These are phyloP conservation scores for Xiphorhynchus elegans DNA, from an alignment of 2,113 vertebrate species.

Conservation along the genomic window DNA sequence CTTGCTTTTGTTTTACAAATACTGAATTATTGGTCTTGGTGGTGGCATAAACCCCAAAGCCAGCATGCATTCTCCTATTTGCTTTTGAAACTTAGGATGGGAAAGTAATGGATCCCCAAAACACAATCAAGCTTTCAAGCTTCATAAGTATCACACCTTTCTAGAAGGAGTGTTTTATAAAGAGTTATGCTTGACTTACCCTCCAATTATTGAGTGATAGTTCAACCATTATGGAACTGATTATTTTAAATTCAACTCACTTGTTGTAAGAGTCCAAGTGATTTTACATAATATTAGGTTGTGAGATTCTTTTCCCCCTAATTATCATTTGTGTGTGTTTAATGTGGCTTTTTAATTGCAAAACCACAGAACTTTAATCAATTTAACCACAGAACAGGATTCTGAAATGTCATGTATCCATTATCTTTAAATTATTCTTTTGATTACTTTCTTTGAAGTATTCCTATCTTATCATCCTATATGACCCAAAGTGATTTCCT, in stretches of 20 bases:
- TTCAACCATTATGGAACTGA: background rate
- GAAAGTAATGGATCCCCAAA: background rate
- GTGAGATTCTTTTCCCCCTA: background rate
- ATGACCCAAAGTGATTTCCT: background rate
- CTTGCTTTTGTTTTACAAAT: background rate
- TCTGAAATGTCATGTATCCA: background rate
- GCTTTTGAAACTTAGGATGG: background rate
- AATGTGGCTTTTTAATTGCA: slow-evolving; percentile 6
- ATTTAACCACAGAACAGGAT: background rate
- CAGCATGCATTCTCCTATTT: background rate
- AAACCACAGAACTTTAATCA: background rate
- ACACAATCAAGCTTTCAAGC: background rate
- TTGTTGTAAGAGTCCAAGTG: background rate
- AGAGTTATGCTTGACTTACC: background rate
- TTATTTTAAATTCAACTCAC: background rate
- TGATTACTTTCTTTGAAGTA: slow-evolving; percentile 43
- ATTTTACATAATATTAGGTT: background rate
- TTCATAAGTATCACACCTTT: background rate
- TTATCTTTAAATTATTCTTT: slow-evolving; percentile 28
- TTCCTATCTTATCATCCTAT: background rate
- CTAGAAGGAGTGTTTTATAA: background rate
- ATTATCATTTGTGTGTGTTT: background rate
- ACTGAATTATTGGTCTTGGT: background rate
- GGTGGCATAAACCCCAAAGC: background rate
- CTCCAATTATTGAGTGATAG: background rate